Evolutionary conservation across 1,140 invertebrate genomes (phyloP), one percentile per base, ranked within the genome.

Genomic region (Hylaeus anthracinus): DNA sequence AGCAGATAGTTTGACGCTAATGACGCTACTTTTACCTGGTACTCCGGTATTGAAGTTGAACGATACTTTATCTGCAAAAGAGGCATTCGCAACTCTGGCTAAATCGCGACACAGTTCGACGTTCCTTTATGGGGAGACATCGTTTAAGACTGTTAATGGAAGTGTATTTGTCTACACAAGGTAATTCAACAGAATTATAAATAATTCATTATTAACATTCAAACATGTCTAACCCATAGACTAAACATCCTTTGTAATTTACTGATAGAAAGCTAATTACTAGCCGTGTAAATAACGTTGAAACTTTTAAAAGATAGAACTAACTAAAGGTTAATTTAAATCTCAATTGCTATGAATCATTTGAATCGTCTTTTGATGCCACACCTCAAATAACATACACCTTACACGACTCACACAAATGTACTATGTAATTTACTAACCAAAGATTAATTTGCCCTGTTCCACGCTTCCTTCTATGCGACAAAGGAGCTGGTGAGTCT

Each of bases 21-120:
- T 98, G 83, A 95, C 95, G 8, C 94, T 97, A 78, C 90, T 97
- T 15, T 90, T 98, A 60, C 96, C 96, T 1, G 97, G 97, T 2
- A 96, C 96, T 1, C 95, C 96, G 1, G 94, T 97, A 64, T 91
- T 94, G 89, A 95, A 91, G 90, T 94, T 94, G 88, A 95, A 92
- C 91, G 95, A 94, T 90, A 89, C 90, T 15, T 77, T 91, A 26
- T 89, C 92, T 64, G 87, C 83, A 4, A 92, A 89, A 37, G 65
- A 82, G 14, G 79, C 87, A 8, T 92, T 93, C 82, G 60, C 87
- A 10, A 85, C 65, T 15, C 80, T 93, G 37, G 77, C 89, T 3
- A 84, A 89, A 72, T 77, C 82, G 9, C 88, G 93, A n/a, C 79
- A 48, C 8, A 78, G 84, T 60, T 91, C 92, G 9, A 94, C 95